Percentiles rank a stretch among this genome's conserved stretches.
These are phyloP conservation scores for Drosophila melanocephala DNA, from an alignment of 2,888 invertebrate species.

Conservation along the genomic window DNA sequence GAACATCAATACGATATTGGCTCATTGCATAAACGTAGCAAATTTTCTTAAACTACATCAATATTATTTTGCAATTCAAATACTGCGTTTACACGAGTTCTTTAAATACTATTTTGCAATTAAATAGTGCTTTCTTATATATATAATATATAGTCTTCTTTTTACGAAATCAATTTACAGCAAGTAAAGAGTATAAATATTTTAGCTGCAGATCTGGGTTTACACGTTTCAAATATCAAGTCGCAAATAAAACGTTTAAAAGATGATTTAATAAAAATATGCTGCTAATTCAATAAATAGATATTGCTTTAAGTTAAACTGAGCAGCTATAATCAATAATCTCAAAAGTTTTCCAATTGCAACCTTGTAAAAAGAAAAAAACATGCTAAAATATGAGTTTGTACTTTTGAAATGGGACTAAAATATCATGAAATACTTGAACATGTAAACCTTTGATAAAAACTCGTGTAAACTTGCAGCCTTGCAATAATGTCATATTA, in stretches of 20 bases:
- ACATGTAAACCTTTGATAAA: constrained; percentile 1
- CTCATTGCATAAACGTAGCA: constrained; percentile 30
- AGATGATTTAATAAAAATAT: background rate
- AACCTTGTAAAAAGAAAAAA: background rate
- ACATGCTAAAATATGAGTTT: background rate
- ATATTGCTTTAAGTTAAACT: background rate
- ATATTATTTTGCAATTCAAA: constrained; percentile 13
- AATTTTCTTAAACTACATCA: constrained; percentile 3
- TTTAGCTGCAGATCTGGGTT: background rate
- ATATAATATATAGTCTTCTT: background rate
- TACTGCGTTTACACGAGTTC: constrained; percentile 30
- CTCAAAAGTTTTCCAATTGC: background rate
- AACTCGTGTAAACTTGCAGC: constrained; percentile 25
- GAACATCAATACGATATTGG: background rate
- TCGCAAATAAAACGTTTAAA: background rate
- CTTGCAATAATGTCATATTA: constrained; percentile 20
- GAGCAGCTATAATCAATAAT: background rate
- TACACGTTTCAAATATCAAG: background rate
- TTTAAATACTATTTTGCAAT: constrained; percentile 2
- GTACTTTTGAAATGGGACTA: background rate
- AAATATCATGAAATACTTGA: background rate
- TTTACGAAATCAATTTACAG: background rate
- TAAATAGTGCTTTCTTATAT: background rate
- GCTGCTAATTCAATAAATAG: background rate
- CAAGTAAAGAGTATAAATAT: background rate